A percentile compares a stretch with the other conserved stretches of the same genome.
phyloP scores from a whole-genome alignment of 2,797 vertebrate species.

The Peromyscus eremicus region DNA sequence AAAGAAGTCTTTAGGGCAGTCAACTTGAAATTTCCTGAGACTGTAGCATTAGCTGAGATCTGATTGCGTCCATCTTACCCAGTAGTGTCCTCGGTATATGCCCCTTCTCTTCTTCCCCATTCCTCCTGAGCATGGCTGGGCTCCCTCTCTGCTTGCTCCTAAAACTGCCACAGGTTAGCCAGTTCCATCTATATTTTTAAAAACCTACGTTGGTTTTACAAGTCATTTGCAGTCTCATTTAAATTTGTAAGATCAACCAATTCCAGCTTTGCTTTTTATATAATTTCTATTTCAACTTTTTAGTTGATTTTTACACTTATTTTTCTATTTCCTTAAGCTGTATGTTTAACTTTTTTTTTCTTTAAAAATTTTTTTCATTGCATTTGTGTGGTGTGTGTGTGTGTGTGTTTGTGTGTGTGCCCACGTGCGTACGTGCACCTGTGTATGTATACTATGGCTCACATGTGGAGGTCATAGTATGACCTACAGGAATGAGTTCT shows the following conservation, averaged over 20 bases:
- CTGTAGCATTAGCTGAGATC: background rate
- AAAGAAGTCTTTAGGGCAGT: conserved; percentile 69
- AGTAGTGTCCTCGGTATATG: background rate
- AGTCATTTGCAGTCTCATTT: conserved; percentile 49
- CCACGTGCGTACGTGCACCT: no score
- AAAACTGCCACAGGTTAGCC: background rate
- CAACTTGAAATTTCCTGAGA: conserved; percentile 40
- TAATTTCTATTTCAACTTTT: background rate
- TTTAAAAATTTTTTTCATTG: background rate
- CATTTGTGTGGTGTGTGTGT: background rate
- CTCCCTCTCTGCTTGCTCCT: conserved; percentile 18
- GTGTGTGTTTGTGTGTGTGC: background rate
- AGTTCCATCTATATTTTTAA: conserved; percentile 59
- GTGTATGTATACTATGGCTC: background rate
- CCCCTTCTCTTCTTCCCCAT: background rate
- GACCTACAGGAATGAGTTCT: background rate
- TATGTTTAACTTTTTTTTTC: conserved; percentile 46
- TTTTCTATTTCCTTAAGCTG: conserved; percentile 34
- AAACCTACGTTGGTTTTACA: conserved; percentile 22
- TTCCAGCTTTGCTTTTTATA: conserved; percentile 36
- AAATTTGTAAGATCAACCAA: conserved; percentile 38
- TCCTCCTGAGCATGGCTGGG: background rate
- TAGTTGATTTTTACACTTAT: background rate
- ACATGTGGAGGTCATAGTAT: background rate
- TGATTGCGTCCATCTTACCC: background rate